These are phyloP conservation scores for Listronotus oregonensis DNA, from an alignment of 1,140 invertebrate species.

Conservation along the genomic window DNA sequence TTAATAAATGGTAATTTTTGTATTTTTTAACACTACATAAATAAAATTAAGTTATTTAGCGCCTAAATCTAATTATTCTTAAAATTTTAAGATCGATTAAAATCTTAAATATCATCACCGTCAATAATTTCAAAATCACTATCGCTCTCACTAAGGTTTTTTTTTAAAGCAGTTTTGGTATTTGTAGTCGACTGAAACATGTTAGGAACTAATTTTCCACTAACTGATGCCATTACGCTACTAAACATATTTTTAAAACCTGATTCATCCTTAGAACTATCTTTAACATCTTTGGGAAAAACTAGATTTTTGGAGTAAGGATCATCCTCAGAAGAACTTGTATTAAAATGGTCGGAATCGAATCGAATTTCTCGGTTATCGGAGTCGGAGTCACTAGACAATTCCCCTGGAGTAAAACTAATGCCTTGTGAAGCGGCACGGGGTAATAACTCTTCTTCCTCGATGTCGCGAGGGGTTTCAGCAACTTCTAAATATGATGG, in stretches of 20 bases:
- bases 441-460: conserved; percentile 48
- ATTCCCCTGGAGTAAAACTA: conserved; percentile 37
- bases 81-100: too few relatives aligned
- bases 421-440: conserved; percentile 7
- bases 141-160: conserved; percentile 38
- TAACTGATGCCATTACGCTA: conserved; percentile 10
- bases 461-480: conserved; percentile 38
- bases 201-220: conserved; percentile 35
- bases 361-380: conserved; percentile 46
- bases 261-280: conserved; percentile 11
- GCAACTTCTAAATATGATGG: conserved; percentile 49
- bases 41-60: too few relatives aligned
- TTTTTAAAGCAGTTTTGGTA: conserved; percentile 9
- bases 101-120: conserved; percentile 35
- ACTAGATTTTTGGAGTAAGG: conserved; percentile 33
- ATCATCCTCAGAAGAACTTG: conserved; percentile 46
- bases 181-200: conserved; percentile 23
- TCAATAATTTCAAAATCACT: conserved; percentile 51
- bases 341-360: conserved; percentile 47
- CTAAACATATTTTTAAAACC: conserved; percentile 1
- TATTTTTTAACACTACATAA: too few relatives aligned
- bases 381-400: conserved; percentile 48
- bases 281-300: conserved; percentile 31
- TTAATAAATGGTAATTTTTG: too few relatives aligned
- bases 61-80: too few relatives aligned